Conservation (phyloP, 2,113 vertebrate species). For the Procavia capensis region DNA sequence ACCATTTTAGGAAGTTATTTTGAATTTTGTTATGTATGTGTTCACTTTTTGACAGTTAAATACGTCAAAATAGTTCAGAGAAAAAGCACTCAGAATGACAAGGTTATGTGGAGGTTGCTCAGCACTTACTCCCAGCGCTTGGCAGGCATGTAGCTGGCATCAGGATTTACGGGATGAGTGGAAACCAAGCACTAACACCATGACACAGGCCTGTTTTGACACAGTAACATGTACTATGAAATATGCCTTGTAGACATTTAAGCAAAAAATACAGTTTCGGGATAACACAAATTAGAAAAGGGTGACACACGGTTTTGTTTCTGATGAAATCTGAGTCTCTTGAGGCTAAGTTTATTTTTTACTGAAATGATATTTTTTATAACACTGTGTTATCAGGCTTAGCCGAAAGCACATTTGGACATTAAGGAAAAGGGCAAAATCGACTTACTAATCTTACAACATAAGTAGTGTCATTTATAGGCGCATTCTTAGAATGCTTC, state of each 20-base stretch:
- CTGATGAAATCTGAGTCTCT: neutral
- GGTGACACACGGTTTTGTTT: neutral
- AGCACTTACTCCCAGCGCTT: neutral
- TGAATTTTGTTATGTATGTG: conserved; percentile 46
- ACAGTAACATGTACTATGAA: neutral
- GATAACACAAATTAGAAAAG: neutral
- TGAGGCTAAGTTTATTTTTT: neutral
- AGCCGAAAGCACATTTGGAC: neutral
- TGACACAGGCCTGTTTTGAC: too few relatives aligned
- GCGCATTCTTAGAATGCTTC: neutral
- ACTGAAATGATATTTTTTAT: neutral
- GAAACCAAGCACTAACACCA: neutral
- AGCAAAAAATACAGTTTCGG: neutral
- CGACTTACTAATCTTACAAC: neutral
- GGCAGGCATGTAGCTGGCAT: neutral
- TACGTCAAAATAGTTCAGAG: conserved; percentile 45
- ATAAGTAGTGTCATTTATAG: neutral
- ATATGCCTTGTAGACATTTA: neutral
- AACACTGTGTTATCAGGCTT: neutral
- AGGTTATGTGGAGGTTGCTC: neutral
- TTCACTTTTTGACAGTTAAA: conserved; percentile 56
- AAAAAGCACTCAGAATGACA: conserved; percentile 63
- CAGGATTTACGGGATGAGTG: neutral
- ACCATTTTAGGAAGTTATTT: conserved; percentile 62
- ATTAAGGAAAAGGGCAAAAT: neutral